Evolutionary conservation across 2,888 invertebrate genomes (phyloP).

Genomic region (Neelides folsomi): DNA sequence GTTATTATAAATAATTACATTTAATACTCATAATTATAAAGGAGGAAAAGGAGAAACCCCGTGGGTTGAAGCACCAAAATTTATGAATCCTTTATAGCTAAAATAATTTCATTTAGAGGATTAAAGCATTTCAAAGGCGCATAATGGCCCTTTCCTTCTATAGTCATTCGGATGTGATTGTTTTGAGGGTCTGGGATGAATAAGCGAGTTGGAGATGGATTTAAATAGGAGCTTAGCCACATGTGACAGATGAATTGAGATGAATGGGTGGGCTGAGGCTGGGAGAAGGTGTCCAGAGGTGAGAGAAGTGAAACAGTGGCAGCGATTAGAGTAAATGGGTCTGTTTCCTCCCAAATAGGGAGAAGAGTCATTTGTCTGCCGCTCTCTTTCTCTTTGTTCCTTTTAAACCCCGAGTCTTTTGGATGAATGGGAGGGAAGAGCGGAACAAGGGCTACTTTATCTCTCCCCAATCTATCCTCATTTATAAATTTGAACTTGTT

Average conservation of each 20-base stretch:
- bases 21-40: too few species aligned
- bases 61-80: too few species aligned
- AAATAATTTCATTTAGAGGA: too few species aligned
- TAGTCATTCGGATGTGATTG: too few species aligned
- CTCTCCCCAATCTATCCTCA: conserved; percentile 4
- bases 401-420: neutral
- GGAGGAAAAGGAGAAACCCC: too few species aligned
- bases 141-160: too few species aligned
- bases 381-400: neutral
- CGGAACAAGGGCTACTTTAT: conserved; percentile 1
- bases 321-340: conserved; percentile 17
- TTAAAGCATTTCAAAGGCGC: too few species aligned
- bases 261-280: conserved; percentile 4
- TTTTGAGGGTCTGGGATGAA: neutral
- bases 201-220: conserved; percentile 3
- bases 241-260: conserved; percentile 4
- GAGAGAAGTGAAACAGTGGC: conserved; percentile 15
- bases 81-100: too few species aligned
- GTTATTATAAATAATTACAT: too few species aligned
- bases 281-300: conserved; percentile 5
- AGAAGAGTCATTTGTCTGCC: conserved; percentile 14
- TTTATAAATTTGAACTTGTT: neutral
- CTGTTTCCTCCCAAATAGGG: conserved; percentile 18
- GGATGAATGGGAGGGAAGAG: conserved; percentile 4
- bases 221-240: neutral